These are phyloP conservation scores for Pluvianellus socialis DNA, from an alignment of 2,113 vertebrate species.

Conservation along the genomic window DNA sequence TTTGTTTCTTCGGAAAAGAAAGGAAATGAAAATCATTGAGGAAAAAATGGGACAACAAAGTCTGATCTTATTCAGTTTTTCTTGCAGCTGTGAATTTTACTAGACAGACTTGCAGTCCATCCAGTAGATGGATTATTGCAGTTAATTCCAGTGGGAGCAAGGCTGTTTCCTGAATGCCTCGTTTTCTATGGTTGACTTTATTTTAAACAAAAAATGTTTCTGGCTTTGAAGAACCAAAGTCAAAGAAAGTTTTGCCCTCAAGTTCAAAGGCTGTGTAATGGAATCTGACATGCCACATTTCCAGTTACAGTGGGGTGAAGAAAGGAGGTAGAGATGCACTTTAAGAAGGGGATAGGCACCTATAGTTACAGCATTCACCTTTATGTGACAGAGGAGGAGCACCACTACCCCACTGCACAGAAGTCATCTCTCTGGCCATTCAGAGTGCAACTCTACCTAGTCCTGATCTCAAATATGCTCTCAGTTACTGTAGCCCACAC, in stretches of 20 bases:
- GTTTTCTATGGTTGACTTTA: conserved; percentile 17
- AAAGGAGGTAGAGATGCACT: neutral
- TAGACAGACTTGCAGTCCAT: neutral
- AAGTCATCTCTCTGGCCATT: neutral
- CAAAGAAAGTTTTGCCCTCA: neutral
- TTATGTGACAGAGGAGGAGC: neutral
- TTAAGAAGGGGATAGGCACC: neutral
- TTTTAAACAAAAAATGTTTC: neutral
- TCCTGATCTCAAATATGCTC: neutral
- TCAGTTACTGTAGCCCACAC: neutral
- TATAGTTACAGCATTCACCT: neutral
- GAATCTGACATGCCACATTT: neutral
- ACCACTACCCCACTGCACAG: neutral
- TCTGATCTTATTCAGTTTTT: neutral
- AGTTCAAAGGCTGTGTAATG: conserved; percentile 1
- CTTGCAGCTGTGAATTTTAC: conserved; percentile 47
- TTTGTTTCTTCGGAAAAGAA: conserved; percentile 56
- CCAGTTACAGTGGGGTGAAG: neutral
- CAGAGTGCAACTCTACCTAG: neutral
- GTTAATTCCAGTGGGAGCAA: neutral
- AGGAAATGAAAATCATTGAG: conserved; percentile 51
- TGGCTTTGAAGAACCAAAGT: neutral
- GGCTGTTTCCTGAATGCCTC: neutral
- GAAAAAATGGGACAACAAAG: neutral
- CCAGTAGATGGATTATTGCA: conserved; percentile 1